Evolutionary conservation across 2,113 vertebrate species (phyloP).

Genomic region (Ranitomeya imitator): DNA sequence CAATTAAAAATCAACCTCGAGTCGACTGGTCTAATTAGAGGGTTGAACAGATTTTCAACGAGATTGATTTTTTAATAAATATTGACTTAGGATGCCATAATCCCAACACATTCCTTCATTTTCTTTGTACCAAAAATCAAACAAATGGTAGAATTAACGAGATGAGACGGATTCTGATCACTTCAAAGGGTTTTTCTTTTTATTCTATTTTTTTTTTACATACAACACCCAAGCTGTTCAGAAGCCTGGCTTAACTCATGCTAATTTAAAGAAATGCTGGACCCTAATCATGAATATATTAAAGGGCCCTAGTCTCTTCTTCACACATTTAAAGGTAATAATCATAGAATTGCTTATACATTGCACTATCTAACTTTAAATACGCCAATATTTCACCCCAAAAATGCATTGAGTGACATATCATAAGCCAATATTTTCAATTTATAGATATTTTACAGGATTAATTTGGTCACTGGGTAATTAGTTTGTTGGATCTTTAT

Average conservation of each 20-base stretch:
- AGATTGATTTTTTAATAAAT: constrained; percentile 99
- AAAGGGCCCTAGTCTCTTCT: constrained; percentile 1
- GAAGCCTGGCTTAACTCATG: constrained; percentile 82
- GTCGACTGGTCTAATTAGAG: constrained; percentile 99
- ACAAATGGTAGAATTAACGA: constrained; percentile 85
- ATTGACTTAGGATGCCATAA: constrained; percentile 99
- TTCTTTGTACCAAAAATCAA: constrained; percentile 90
- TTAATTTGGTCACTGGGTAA: not conserved
- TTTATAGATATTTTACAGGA: not conserved
- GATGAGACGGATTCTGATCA: constrained; percentile 75
- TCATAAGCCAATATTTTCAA: not conserved
- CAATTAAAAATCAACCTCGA: constrained; percentile 99
- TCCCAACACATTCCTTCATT: constrained; percentile 97
- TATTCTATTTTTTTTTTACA: constrained; percentile 76
- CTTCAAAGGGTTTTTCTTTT: constrained; percentile 75
- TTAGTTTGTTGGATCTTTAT: not conserved
- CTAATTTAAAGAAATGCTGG: constrained; percentile 65
- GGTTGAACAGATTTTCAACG: constrained; percentile 99
- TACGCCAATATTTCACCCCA: not conserved
- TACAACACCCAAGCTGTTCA: constrained; percentile 74
- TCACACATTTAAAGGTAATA: constrained; percentile 11
- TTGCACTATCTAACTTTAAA: not conserved
- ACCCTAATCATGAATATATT: constrained; percentile 55
- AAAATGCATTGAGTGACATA: not conserved
- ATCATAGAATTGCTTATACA: not conserved